These are phyloP conservation scores for Metridium senile DNA, from an alignment of 92 coral and sea anemone species.

Conservation along the genomic window DNA sequence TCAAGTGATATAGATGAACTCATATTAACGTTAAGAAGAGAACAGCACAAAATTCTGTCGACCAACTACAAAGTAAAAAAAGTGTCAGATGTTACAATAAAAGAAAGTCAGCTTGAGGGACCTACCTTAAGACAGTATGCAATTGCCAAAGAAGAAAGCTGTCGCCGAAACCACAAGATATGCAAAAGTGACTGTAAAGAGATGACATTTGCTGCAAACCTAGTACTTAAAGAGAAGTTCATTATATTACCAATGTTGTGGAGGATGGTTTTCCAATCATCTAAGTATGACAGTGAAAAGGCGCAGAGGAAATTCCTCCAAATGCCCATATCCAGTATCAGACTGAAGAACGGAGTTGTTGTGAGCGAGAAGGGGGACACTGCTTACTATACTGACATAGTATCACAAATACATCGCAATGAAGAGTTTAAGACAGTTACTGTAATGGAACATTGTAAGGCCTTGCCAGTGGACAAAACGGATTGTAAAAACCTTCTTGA, in stretches of 20 bases:
- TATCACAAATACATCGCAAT: background rate
- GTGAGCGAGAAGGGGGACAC: constrained; percentile 13
- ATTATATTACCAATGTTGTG: constrained; percentile 53
- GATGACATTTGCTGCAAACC: constrained; percentile 51
- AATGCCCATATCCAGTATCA: constrained; percentile 48
- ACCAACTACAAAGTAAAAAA: background rate
- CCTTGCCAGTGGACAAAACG: background rate
- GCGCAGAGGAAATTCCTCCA: constrained; percentile 53
- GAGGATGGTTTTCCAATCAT: constrained; percentile 13
- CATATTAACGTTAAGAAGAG: background rate
- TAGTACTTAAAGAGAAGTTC: constrained; percentile 50
- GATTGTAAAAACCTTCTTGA: constrained; percentile 31
- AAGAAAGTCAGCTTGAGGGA: constrained; percentile 64
- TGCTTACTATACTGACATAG: background rate
- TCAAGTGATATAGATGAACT: background rate
- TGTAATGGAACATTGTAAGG: constrained; percentile 8
- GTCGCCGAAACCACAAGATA: constrained; percentile 53
- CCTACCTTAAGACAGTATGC: constrained; percentile 52
- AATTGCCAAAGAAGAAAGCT: constrained; percentile 51
- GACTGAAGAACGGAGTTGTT: constrained; percentile 26
- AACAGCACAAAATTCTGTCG: background rate
- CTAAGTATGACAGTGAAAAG: constrained; percentile 42
- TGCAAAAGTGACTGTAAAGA: constrained; percentile 46
- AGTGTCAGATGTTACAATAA: constrained; percentile 30
- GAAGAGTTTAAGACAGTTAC: background rate